Base-by-base conservation (phyloP, 1,140 invertebrate species). In the Drosophila varians region DNA sequence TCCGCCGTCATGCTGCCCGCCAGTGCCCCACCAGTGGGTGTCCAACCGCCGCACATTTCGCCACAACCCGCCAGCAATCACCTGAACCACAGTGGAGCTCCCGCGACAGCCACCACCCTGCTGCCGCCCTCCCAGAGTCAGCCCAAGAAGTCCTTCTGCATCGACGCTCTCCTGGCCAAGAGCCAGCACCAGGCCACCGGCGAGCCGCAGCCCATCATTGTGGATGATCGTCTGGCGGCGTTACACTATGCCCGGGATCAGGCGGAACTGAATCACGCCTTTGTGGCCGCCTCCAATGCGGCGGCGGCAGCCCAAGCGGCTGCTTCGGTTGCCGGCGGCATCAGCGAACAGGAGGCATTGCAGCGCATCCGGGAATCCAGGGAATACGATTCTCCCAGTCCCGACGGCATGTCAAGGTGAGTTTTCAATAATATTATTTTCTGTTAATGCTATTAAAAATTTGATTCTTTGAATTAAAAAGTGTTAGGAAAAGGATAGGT, bases 141-240 rank as follows among this genome's bases (percentile, higher is more conserved):
- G 43, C 90, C 90, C 6, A 93, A 93, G 51, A 93, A 93, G 7
- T 94, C 94, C 0, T 95, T 95, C 75, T 95, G 94, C 75, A 95
- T 95, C 51, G 94, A 95, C 47, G 94, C 94, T 0, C 82, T 95
- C n/a, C 75, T 95, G 9, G 94, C 90, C 21, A 90, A 91, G 62
- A 91, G 69, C 38, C 90, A 70, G 47, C 61, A 77, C 36, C 71
- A 62, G 26, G 12, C 65, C 21, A 9, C 60, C 19, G 60, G 49
- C n/a, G 69, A 72, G 28, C 48, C 31, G 21, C 65, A 9, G 9
- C 57, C 11, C 18, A 76, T 80, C 23, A 68, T 86, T 12, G 76
- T 73, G n/a, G 82, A 74, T 3, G 82, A 90, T 53, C 89, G 86
- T 4, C 38, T 90, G 12, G 87, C 71, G 5, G 77, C 88, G 2